Base-by-base conservation (phyloP, 2,113 vertebrate species). In the Numenius arquata region DNA sequence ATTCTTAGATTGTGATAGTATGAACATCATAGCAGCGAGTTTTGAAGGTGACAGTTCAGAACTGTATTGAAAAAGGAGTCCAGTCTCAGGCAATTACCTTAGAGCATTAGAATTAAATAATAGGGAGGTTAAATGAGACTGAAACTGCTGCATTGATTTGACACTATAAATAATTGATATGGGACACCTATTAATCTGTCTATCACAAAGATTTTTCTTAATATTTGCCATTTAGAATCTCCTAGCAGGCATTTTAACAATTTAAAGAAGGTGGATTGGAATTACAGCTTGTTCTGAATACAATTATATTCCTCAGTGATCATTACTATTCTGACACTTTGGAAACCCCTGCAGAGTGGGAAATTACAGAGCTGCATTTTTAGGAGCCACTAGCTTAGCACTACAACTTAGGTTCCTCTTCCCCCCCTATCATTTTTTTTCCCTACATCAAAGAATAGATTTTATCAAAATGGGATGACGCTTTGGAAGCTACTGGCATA, bases 121-220 rank as follows among this genome's bases (percentile, higher is more conserved):
- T 1, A 71, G 18, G 29, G 59, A 93, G 12, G 59, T 47, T 90
- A 95, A 93, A 88, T 67, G 66, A 91, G 77, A 91, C 52, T 40
- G 48, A 79, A 94, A 93, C 15, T 17, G 48, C 63, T 58, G 66
- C 71, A 81, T 11, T 80, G 67, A 95, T 92, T 77, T 88, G 68
- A 71, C 75, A 63, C 17, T 40, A 92, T 84, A 72, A 94, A 77
- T 93, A 96, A 94, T 25, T 93, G 47, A 91, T 88, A 67, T 22
- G 82, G 45, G 75, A 88, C n/a, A 71, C 30, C 26, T 40, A 63
- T 59, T 61, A 67, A 90, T 68, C 30, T 48, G 72, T 59, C 62
- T 68, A 32, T 86, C 47, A 26, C 85, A 80, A 84, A 77, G 50
- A 75, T 6, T 84, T 38, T 85, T 66, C 59, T 63, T 52, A 65